These are phyloP conservation scores for Himalopsyche tibetana DNA, from an alignment of 2,888 invertebrate species.

Conservation along the genomic window DNA sequence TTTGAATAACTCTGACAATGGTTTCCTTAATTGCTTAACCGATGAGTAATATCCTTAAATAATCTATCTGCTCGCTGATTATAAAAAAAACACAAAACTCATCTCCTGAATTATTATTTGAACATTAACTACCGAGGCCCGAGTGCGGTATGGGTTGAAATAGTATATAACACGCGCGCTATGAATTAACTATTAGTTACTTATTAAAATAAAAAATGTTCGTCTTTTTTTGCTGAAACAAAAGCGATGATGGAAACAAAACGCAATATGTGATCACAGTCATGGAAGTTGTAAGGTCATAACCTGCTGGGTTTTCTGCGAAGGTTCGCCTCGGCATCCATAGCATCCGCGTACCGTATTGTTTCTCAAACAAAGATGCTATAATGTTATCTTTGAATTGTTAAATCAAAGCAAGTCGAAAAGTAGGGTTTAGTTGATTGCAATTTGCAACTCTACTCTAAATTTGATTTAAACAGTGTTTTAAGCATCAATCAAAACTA, in stretches of 20 bases:
- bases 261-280: slow-evolving; percentile 19
- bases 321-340: slow-evolving; percentile 8
- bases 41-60: no score
- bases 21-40: no score
- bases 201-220: slow-evolving; percentile 24
- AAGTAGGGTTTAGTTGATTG: no score
- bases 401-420: no score
- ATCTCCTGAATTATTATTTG: slow-evolving; percentile 15
- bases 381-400: no score
- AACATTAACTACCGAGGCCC: slow-evolving; percentile 18
- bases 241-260: slow-evolving; percentile 22
- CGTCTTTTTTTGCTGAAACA: slow-evolving; percentile 1
- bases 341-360: slow-evolving; percentile 8
- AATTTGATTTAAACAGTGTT: no score
- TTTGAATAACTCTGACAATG: no score
- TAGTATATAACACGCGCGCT: not conserved
- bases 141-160: not conserved
- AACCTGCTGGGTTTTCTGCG: slow-evolving; percentile 19
- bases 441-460: no score
- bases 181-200: not conserved
- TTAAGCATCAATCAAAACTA: no score
- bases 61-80: not conserved
- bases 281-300: slow-evolving; percentile 22
- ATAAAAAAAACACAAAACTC: not conserved
- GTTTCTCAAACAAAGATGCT: not conserved